phyloP scores from a whole-genome alignment of 35 echinoderm and acorn worm species.

The Ophioderma brevispina region DNA sequence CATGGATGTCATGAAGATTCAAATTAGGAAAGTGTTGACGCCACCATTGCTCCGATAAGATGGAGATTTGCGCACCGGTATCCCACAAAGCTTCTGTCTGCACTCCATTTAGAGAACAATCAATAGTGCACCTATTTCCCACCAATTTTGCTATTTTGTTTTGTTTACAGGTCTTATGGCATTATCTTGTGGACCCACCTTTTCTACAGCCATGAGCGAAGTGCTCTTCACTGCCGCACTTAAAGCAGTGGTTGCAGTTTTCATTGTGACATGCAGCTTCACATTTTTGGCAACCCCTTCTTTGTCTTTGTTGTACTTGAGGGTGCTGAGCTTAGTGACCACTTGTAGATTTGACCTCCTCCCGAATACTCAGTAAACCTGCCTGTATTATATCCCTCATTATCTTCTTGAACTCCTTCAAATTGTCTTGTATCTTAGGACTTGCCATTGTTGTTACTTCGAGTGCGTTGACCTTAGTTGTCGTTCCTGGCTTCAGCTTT shows the following conservation, averaged over 20 bases:
- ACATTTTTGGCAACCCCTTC: neutral
- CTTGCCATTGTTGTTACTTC: no score
- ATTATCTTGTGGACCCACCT: neutral
- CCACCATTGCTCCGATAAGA: neutral
- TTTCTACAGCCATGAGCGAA: neutral
- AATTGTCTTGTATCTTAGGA: no score
- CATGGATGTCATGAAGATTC: neutral
- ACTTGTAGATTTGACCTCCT: neutral
- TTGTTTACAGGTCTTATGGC: neutral
- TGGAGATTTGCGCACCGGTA: slow-evolving; percentile 24
- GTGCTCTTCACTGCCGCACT: neutral
- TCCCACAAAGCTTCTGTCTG: slow-evolving; percentile 10
- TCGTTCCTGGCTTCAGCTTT: no score
- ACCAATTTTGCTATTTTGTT: neutral
- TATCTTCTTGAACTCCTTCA: no score
- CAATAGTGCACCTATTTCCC: neutral
- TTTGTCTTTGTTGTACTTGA: no score
- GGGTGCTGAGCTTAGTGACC: neutral
- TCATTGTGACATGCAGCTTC: neutral
- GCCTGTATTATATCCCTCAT: no score
- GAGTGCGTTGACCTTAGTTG: no score
- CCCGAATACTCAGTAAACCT: no score
- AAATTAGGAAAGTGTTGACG: neutral
- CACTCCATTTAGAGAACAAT: neutral
- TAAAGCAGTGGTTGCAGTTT: neutral